Base-by-base conservation (phyloP, 2,113 vertebrate genomes). In the Ammodytes marinus region DNA sequence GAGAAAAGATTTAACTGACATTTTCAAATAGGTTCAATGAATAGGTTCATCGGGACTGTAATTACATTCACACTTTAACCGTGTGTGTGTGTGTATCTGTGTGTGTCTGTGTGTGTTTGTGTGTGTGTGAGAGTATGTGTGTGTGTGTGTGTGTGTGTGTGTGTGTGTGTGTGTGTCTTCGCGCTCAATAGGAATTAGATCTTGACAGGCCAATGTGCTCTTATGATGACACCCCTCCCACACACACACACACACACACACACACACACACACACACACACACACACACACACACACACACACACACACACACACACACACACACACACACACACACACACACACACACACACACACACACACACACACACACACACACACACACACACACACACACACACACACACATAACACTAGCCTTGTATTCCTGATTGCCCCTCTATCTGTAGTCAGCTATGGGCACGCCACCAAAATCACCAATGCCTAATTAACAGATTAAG, bases 401-500 rank as follows among this genome's bases (percentile, higher is more conserved):
- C 27, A 27, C 27, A 27, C 27, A 27, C 27, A 27, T 27, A 27
- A 27, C 27, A 27, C 27, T 76, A 45, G 83, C 19, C 88, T 67
- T 72, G 78, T 74, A 50, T 86, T 87, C 80, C 87, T 92, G 87
- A 91, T 90, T 91, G 87, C 77, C 69, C 82, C 84, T 91, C 90
- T 89, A 71, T 90, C 89, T 69, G 70, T 79, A 54, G 74, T 83
- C 82, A 53, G 74, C 81, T 27, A 59, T 19, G 14, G 74, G 70
- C 86, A 40, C 73, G 70, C 86, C 89, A 79, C 71, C 74, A 74
- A 90, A 92, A 94, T 92, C 92, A 79, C 90, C 85, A 88, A 88
- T 90, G 91, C 93, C 93, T 94, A 92, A 95, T 94, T 95, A 95
- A 89, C 91, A 93, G 93, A 95, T 94, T 94, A 94, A 89, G 76